Evolutionary conservation across 37 sponge, comb jelly and placozoan genomes (phyloP).

Genomic region (Chondrosia reniformis): DNA sequence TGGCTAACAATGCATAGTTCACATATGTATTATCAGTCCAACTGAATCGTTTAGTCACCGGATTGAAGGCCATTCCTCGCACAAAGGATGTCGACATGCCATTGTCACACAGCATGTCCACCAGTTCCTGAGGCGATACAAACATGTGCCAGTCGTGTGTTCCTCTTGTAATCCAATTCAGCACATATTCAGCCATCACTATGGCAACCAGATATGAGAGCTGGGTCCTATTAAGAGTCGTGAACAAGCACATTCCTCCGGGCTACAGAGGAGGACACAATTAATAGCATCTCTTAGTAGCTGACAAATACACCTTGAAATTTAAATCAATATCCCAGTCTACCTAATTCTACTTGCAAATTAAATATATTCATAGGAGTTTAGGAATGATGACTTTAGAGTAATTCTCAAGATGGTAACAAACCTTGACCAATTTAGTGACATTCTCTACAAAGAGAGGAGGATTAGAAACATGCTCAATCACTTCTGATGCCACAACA

Average conservation of each 20-base stretch:
- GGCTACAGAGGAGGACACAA: constrained; percentile 39
- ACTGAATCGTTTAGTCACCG: constrained; percentile 20
- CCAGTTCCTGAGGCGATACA: constrained; percentile 48
- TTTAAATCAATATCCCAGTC: too few relatives aligned
- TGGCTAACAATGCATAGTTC: constrained; percentile 41
- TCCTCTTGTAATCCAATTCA: constrained; percentile 37
- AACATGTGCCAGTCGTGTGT: constrained; percentile 67
- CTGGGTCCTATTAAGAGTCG: constrained; percentile 55
- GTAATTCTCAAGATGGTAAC: neutral
- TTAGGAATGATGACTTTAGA: neutral
- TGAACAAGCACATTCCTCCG: constrained; percentile 42
- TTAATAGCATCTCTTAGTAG: too few relatives aligned
- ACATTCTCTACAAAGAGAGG: constrained; percentile 19
- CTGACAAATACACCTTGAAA: too few relatives aligned
- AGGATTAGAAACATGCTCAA: constrained; percentile 54
- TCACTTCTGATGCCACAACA: constrained; percentile 69
- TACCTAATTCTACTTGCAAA: too few relatives aligned
- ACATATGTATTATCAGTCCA: constrained; percentile 19
- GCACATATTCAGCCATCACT: constrained; percentile 50
- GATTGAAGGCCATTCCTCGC: constrained; percentile 39
- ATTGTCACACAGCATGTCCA: neutral
- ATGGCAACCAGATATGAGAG: constrained; percentile 43
- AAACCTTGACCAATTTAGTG: constrained; percentile 41
- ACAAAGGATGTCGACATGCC: constrained; percentile 23
- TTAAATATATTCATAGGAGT: too few relatives aligned